phyloP scores from a whole-genome alignment of 2,797 vertebrate species.

The Arnoldichthys spilopterus region DNA sequence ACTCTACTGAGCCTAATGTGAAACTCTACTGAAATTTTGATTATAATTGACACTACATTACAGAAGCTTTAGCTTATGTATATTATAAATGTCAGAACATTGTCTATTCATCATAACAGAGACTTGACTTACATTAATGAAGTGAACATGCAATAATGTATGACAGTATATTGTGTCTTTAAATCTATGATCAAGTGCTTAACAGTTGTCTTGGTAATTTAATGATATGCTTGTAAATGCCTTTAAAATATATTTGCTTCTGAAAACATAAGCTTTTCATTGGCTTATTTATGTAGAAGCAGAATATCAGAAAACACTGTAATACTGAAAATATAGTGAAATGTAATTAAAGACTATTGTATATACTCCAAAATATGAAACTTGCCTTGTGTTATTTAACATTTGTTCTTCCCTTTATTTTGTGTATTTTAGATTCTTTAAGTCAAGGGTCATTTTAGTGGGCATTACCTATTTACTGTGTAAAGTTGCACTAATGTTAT shows the following conservation, averaged over 20 bases:
- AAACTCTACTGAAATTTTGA: background rate
- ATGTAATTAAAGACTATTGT: constrained; percentile 21
- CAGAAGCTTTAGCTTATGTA: background rate
- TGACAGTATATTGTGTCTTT: background rate
- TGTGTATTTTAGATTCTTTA: background rate
- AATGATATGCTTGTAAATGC: constrained; percentile 20
- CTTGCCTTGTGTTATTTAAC: constrained; percentile 8
- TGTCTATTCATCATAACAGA: background rate
- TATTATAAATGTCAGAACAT: constrained; percentile 1
- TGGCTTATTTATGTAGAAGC: constrained; percentile 4
- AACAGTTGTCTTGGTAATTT: background rate
- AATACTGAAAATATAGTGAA: constrained; percentile 5
- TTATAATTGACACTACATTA: constrained; percentile 22
- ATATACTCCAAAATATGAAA: background rate
- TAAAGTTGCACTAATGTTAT: background rate
- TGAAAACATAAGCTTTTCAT: background rate
- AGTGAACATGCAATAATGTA: background rate
- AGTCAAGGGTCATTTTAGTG: background rate
- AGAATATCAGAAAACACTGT: background rate
- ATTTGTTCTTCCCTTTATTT: background rate
- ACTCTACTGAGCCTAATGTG: background rate
- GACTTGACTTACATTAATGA: background rate
- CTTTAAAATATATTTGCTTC: constrained; percentile 11
- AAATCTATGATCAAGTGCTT: constrained; percentile 18
- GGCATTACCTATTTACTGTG: background rate